Base-by-base conservation (phyloP, 2,888 invertebrate species). In the Dromius quadrimaculatus region DNA sequence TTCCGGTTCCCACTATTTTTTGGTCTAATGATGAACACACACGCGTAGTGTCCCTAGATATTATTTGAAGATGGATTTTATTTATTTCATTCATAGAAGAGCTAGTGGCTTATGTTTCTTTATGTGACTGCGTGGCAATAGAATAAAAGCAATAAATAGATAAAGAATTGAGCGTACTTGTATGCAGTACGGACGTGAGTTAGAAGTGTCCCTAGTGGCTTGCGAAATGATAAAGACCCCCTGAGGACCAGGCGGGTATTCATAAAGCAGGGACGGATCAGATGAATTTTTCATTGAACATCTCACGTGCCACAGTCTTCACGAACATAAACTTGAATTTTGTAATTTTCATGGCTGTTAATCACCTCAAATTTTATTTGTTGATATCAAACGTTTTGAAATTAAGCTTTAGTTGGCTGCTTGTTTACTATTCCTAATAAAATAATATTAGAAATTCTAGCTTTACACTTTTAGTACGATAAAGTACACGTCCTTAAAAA, bases 201-300 rank as follows among this genome's bases (percentile, higher is more conserved):
- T 2, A 4, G 1, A 2, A 13, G 20, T 15, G 19, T 45, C 45
- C 47, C 34, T 15, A n/a, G n/a, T 5, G 50, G 6, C 28, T 50
- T 65, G 54, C 54, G 19, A 20, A 28, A 50, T 15, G 13, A 54
- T 50, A 54, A 54, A 65, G 54, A 50, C 65, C 34, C 65, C 65
- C 65, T 22, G 65, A 20, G 38, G 65, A 34, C 11, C 19, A 19
- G 19, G 45, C 17, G 1, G 5, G 45, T 45, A 45, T 45, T 45
- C 5, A n/a, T n/a, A n/a, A 45, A 15, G 11, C n/a, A 20, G 22
- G 22, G 13, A 43, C 11, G n/a, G n/a, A n/a, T n/a, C n/a, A n/a
- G n/a, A n/a, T n/a, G n/a, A n/a, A n/a, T n/a, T n/a, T n/a, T n/a
- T n/a, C n/a, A n/a, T n/a, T n/a, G n/a, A n/a, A n/a, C n/a, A n/a